A percentile compares a stretch with the other conserved stretches of the same genome.
Evolutionary conservation across 1,140 invertebrate genomes (phyloP).

Genomic region (Cephus cinctus): DNA sequence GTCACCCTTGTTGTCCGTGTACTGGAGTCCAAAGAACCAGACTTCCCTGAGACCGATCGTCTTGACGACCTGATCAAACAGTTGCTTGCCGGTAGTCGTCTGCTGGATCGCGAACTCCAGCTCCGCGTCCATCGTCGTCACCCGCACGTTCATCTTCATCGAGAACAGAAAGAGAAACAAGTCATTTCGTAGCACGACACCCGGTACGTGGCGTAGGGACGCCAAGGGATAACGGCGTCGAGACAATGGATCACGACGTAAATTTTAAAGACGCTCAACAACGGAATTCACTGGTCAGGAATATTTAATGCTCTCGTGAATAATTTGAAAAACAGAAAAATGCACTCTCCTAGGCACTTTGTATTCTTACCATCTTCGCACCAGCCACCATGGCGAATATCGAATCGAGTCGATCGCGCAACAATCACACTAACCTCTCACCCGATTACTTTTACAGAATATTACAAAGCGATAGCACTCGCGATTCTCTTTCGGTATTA

Average conservation of each 20-base stretch:
- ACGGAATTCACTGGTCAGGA: too few relatives aligned
- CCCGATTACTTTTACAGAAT: too few relatives aligned
- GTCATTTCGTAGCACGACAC: constrained; percentile 5
- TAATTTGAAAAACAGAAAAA: too few relatives aligned
- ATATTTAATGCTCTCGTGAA: too few relatives aligned
- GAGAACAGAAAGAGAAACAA: constrained; percentile 18
- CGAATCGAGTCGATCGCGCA: too few relatives aligned
- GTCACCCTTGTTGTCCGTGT: constrained; percentile 96
- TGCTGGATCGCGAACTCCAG: constrained; percentile 99
- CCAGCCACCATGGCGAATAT: constrained; percentile 44
- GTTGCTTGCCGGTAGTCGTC: constrained; percentile 98
- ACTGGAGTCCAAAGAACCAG: constrained; percentile 99
- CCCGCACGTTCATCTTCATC: constrained; percentile 91
- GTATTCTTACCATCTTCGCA: constrained; percentile 43
- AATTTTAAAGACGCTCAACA: not conserved
- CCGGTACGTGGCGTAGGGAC: constrained; percentile 3
- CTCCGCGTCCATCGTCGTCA: constrained; percentile 99
- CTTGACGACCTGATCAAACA: constrained; percentile 99
- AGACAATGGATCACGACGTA: not conserved
- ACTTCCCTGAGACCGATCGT: constrained; percentile 98
- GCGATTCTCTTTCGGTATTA: too few relatives aligned
- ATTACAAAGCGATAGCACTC: too few relatives aligned
- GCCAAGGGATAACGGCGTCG: not conserved
- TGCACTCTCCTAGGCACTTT: too few relatives aligned
- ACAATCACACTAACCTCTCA: too few relatives aligned